Conservation (phyloP, 2,888 invertebrate species). For the Ophion slaviceki region DNA sequence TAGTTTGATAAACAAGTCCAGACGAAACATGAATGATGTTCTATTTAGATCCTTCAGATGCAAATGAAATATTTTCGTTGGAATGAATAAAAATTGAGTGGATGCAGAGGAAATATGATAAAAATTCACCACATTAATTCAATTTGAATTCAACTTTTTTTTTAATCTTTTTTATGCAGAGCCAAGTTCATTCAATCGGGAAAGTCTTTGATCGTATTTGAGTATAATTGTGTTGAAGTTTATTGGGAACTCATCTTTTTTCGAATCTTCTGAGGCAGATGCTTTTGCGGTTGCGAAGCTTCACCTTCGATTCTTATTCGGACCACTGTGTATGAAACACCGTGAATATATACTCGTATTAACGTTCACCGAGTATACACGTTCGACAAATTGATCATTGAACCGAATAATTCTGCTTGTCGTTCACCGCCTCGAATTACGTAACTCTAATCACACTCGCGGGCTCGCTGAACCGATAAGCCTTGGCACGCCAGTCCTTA, state of each 20-base stretch:
- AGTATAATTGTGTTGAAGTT: neutral
- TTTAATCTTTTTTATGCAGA: too few species aligned
- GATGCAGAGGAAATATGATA: too few species aligned
- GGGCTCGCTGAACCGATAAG: slow-evolving; percentile 77
- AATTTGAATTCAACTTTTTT: too few species aligned
- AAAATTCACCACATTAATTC: too few species aligned
- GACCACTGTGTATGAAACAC: slow-evolving; percentile 9
- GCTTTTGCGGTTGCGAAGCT: neutral
- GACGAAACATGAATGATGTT: too few species aligned
- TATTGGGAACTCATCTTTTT: neutral
- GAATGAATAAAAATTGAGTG: too few species aligned
- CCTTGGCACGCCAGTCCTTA: slow-evolving; percentile 65
- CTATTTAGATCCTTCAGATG: too few species aligned
- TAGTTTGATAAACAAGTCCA: too few species aligned
- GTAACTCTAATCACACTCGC: slow-evolving; percentile 73
- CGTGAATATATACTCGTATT: slow-evolving; percentile 27
- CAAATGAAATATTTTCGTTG: too few species aligned
- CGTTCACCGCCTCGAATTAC: slow-evolving; percentile 72
- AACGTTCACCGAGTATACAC: slow-evolving; percentile 62
- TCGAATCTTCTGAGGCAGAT: neutral
- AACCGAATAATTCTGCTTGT: slow-evolving; percentile 77
- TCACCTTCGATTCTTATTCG: slow-evolving; percentile 12
- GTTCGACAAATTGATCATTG: slow-evolving; percentile 79
- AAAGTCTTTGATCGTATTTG: too few species aligned
- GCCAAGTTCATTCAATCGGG: too few species aligned